Evolutionary conservation across 1,140 invertebrate species (phyloP).

Genomic region (Microplitis demolitor): DNA sequence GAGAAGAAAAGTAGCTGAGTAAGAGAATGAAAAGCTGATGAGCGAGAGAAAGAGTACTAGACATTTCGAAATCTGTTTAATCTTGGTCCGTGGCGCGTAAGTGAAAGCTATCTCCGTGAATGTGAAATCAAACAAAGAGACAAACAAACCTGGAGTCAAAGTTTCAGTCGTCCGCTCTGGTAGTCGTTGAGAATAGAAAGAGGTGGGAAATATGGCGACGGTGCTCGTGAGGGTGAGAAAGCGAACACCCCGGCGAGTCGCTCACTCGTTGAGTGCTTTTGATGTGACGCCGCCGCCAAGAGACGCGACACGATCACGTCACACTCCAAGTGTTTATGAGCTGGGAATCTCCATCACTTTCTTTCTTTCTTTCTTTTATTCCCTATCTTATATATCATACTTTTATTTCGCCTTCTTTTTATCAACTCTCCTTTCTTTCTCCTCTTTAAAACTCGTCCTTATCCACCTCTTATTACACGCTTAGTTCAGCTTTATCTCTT

Average conservation of each 20-base stretch:
- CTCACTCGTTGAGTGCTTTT: constrained; percentile 25
- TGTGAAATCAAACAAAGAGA: constrained; percentile 61
- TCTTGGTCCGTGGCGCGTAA: constrained; percentile 56
- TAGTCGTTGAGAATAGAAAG: not conserved
- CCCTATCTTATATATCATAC: not conserved
- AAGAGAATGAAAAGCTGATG: not conserved
- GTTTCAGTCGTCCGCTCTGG: constrained; percentile 29
- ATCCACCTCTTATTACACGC: too few species aligned
- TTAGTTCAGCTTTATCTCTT: too few species aligned
- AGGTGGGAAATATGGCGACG: not conserved
- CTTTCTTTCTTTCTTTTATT: not conserved
- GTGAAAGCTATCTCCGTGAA: constrained; percentile 61
- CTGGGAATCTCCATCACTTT: constrained; percentile 1
- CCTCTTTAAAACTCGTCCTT: too few species aligned
- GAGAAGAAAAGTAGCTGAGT: not conserved
- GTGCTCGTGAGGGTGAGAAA: constrained; percentile 9
- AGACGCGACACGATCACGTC: constrained; percentile 5
- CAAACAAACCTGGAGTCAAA: constrained; percentile 56
- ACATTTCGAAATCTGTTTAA: constrained; percentile 63
- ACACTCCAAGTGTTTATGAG: constrained; percentile 20
- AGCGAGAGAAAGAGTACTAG: constrained; percentile 19
- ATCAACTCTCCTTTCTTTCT: not conserved
- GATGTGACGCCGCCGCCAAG: constrained; percentile 18
- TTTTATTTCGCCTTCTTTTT: not conserved
- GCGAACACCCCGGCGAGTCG: constrained; percentile 14